Evolutionary conservation across 2,113 vertebrate genomes (phyloP), one percentile per base, ranked within the genome.

Genomic region (Gambusia holbrooki): DNA sequence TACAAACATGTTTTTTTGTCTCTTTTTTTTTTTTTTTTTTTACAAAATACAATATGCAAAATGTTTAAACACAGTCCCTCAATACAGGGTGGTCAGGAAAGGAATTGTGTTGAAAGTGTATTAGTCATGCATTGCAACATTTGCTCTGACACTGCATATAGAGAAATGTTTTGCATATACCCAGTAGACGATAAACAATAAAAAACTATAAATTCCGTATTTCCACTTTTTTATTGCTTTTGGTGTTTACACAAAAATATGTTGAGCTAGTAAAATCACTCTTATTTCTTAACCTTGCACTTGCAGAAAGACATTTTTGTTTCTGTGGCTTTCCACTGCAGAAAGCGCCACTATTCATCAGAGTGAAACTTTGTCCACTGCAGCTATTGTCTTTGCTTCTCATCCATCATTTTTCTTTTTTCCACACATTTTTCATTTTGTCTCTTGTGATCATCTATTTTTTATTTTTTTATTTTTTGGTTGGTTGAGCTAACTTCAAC

Each of bases 121-220:
- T 63, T 63, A 63, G 30, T 63, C 17, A 63, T 63, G 19, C 62
- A 63, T 17, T n/a, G 51, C 51, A 58, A 58, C 51, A 58, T 58
- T 58, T 17, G 25, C 10, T 58, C 10, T 58, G 19, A 25, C 51
- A n/a, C 10, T 58, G 5, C 51, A 58, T n/a, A 58, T 58, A n/a
- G 17, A 58, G 51, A 54, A 54, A 7, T 8, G 48, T 25, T 25
- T 58, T 25, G 51, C 51, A 58, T 58, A 58, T 10, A 58, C 25
- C 51, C 51, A n/a, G 22, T 9, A 58, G 51, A 25, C 3, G 25
- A 25, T n/a, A 58, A 58, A n/a, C 7, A n/a, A 58, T 58, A 58
- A n/a, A 58, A 54, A 25, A 3, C 7, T 48, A 54, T 22, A 54
- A 25, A 54, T 54, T 54, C 19, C 6, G 48, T 19, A 22, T 22